phyloP scores from a whole-genome alignment of 2,113 vertebrate species.

The Apaloderma vittatum region DNA sequence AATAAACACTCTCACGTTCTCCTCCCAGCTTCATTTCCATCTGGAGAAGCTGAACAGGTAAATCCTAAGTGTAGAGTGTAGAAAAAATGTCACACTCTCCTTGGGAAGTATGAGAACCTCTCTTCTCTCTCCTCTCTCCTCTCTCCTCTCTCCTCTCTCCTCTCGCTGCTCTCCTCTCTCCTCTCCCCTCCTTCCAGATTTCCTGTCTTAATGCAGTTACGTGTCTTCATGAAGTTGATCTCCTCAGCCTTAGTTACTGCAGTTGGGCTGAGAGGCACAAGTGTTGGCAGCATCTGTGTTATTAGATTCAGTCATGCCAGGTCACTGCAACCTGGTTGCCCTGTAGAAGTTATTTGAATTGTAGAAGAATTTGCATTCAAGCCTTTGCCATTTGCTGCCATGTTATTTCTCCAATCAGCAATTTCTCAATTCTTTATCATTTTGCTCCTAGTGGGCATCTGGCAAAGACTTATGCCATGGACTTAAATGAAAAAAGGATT shows the following conservation, averaged over 20 bases:
- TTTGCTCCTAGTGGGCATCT: not conserved
- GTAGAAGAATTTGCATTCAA: not conserved
- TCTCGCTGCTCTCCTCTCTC: too few relatives aligned
- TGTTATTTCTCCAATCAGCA: not conserved
- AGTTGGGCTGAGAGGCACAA: not conserved
- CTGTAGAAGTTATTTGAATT: too few relatives aligned
- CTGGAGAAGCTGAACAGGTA: not conserved
- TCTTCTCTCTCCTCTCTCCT: too few relatives aligned
- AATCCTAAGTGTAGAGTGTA: not conserved
- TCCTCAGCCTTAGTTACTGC: not conserved
- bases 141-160: not conserved
- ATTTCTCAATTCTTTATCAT: not conserved
- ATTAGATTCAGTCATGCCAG: not conserved
- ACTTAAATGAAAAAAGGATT: not conserved
- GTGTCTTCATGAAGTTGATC: not conserved
- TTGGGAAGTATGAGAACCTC: not conserved
- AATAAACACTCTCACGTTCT: not conserved
- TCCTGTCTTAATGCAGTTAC: not conserved
- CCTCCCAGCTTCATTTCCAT: not conserved
- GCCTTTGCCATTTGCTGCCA: not conserved
- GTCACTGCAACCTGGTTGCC: accelerated
- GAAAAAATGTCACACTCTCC: not conserved
- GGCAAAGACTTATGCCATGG: not conserved
- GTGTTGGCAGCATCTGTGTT: not conserved
- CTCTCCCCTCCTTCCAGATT: not conserved